Evolutionary conservation across 1,140 invertebrate genomes (phyloP).

Genomic region (Scaptomyza montana): DNA sequence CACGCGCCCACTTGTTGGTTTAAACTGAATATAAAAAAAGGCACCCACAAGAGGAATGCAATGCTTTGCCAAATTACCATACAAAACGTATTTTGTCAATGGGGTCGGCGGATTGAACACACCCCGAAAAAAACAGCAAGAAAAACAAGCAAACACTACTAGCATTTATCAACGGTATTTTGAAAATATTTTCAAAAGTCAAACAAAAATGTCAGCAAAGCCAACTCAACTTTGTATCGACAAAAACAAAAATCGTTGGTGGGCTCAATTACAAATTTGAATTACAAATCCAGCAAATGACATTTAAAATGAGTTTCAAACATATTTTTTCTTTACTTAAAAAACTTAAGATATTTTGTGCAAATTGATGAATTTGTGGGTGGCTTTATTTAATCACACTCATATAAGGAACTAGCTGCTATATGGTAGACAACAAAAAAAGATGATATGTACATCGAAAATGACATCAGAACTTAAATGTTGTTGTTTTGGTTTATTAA

Average conservation of each 20-base stretch:
- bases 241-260: neutral
- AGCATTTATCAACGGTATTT: constrained; percentile 41
- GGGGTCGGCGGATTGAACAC: constrained; percentile 41
- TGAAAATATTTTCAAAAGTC: constrained; percentile 71
- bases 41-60: constrained; percentile 58
- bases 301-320: constrained; percentile 20
- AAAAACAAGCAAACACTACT: constrained; percentile 42
- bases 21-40: neutral
- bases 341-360: too few relatives aligned
- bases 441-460: too few relatives aligned
- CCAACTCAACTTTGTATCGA: constrained; percentile 4
- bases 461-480: neutral
- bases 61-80: constrained; percentile 59
- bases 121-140: constrained; percentile 40
- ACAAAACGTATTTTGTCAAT: constrained; percentile 69
- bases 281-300: constrained; percentile 18
- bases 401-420: neutral
- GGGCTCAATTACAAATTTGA: constrained; percentile 21
- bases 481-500: too few relatives aligned
- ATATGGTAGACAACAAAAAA: too few relatives aligned
- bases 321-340: neutral
- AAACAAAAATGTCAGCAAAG: constrained; percentile 73
- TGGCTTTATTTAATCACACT: neutral
- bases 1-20: constrained; percentile 39
- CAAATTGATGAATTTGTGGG: neutral